Percentiles rank a stretch among this genome's conserved stretches.
Evolutionary conservation across 2,888 invertebrate genomes (phyloP).

Genomic region (Actias luna): DNA sequence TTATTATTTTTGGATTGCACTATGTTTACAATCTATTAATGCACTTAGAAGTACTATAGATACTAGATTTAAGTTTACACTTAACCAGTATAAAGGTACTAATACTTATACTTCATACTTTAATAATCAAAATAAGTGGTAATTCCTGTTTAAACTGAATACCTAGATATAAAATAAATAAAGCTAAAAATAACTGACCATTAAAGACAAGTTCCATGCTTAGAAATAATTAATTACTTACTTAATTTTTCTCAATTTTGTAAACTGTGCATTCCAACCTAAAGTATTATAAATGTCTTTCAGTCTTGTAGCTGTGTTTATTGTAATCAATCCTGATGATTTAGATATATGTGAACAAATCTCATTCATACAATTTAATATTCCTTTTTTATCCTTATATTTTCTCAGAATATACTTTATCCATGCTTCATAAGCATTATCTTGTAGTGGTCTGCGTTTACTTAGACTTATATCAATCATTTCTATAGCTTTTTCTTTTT

Average conservation of each 20-base stretch:
- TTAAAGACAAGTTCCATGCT: neutral
- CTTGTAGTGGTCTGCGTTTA: constrained; percentile 61
- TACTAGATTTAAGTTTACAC: neutral
- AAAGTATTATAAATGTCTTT: constrained; percentile 49
- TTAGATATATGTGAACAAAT: constrained; percentile 81
- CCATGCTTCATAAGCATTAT: constrained; percentile 77
- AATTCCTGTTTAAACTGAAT: neutral
- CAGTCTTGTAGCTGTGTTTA: constrained; percentile 49
- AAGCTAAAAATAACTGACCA: neutral
- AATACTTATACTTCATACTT: neutral
- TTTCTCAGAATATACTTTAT: constrained; percentile 70
- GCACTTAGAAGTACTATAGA: too few species aligned
- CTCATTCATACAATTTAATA: constrained; percentile 74
- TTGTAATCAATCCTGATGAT: constrained; percentile 59
- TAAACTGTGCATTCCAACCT: constrained; percentile 55
- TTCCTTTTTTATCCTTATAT: constrained; percentile 53
- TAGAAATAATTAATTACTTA: constrained; percentile 33
- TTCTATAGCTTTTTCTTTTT: constrained; percentile 82
- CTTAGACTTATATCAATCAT: constrained; percentile 80
- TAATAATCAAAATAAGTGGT: neutral
- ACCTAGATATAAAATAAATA: neutral
- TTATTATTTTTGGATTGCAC: too few species aligned
- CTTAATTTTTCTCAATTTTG: constrained; percentile 55
- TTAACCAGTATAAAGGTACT: neutral
- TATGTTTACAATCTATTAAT: too few species aligned